Evolutionary conservation across 1,140 invertebrate genomes (phyloP).

Genomic region (Lasioglossum baleicum): DNA sequence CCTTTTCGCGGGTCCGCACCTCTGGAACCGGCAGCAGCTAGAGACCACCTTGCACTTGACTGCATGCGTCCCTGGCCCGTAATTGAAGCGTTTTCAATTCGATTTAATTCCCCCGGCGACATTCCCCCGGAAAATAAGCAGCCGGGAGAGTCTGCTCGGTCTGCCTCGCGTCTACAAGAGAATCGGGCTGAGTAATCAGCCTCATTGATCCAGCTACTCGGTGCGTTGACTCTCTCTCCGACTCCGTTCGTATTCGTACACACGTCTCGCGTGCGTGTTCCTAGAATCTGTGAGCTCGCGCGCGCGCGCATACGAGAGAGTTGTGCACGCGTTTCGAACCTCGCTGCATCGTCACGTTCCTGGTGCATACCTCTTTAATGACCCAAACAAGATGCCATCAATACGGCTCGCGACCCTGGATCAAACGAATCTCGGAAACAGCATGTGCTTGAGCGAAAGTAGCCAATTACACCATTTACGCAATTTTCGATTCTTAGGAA

Average conservation of each 20-base stretch:
- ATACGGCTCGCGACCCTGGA: too few species aligned
- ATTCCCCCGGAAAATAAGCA: conserved; percentile 23
- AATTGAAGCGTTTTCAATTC: conserved; percentile 46
- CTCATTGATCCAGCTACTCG: conserved; percentile 52
- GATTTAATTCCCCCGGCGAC: conserved; percentile 29
- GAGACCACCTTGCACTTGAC: conserved; percentile 29
- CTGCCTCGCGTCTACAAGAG: conserved; percentile 46
- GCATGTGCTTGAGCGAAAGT: too few species aligned
- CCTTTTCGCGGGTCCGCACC: too few species aligned
- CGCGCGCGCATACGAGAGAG: background rate
- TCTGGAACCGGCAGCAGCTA: background rate
- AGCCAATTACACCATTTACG: too few species aligned
- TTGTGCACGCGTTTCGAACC: background rate
- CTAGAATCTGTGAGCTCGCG: too few species aligned
- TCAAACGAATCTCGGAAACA: too few species aligned
- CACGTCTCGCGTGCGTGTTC: background rate
- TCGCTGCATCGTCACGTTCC: background rate
- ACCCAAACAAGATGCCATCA: conserved; percentile 26
- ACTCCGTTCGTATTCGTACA: background rate
- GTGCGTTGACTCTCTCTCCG: conserved; percentile 39
- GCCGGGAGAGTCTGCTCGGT: conserved; percentile 2
- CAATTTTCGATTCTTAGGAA: too few species aligned
- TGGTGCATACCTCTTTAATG: conserved; percentile 5
- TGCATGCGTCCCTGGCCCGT: conserved; percentile 1
- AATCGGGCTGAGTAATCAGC: conserved; percentile 47